Evolutionary conservation across 2,113 vertebrate genomes (phyloP), one percentile per base, ranked within the genome.

Genomic region (Nothocercus julius): DNA sequence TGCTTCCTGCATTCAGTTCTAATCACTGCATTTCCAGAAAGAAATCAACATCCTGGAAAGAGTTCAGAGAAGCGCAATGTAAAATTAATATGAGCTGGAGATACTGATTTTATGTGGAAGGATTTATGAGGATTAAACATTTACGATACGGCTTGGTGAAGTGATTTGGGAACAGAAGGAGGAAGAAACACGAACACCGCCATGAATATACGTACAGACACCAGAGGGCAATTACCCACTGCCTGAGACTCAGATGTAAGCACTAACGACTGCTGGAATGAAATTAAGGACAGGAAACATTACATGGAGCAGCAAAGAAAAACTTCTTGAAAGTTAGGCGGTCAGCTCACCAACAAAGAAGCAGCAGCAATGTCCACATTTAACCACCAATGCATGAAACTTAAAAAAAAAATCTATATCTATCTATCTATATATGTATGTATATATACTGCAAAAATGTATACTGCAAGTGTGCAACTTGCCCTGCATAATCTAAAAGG

Each of bases 191-290:
- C 6, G 7, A 90, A 87, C 90, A 92, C 10, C 30, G 79, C 89
- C 28, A 42, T 7, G 27, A 94, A 66, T 16, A 92, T 95, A 96
- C 30, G 8, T 94, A 95, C 92, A 94, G 87, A 96, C 85, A 95
- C 69, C 90, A 95, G 76, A 93, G 82, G 90, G 85, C 85, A 94
- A 97, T 72, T 96, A 95, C 85, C 87, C 85, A 95, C 80, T 88
- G 87, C 85, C 80, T 82, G 83, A 92, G 83, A 95, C 56, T 84
- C 87, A 72, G 80, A 75, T 44, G 70, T 19, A 74, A 45, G 82
- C 82, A 96, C 74, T 85, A 95, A 92, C 87, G 74, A 87, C 88
- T 96, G 83, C 69, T 93, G 90, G 82, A 96, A 95, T 88, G 78
- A 95, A 93, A 96, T 79, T 66, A 91, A 92, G 73, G 51, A 90